Evolutionary conservation across 2,888 invertebrate species (phyloP).

Genomic region (Drosophila buzzatii): DNA sequence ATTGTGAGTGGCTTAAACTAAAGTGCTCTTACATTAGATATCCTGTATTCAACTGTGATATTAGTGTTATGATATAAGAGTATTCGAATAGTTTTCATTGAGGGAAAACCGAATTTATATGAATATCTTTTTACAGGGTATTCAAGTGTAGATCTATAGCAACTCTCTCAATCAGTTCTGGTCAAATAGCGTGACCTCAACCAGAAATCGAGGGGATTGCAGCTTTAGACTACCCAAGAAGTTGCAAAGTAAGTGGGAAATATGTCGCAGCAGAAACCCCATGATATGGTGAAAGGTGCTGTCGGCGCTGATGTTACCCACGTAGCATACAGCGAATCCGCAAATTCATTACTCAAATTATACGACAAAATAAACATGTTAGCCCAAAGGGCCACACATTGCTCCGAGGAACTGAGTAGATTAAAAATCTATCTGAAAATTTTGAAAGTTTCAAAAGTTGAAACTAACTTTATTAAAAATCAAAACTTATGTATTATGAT

Average conservation of each 20-base stretch:
- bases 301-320: slow-evolving; percentile 35
- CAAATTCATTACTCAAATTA: slow-evolving; percentile 24
- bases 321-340: slow-evolving; percentile 32
- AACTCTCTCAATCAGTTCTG: slow-evolving; percentile 27
- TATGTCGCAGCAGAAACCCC: slow-evolving; percentile 32
- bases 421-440: background rate
- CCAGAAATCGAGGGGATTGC: slow-evolving; percentile 49
- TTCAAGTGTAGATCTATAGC: slow-evolving; percentile 12
- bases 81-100: background rate
- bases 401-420: slow-evolving; percentile 9
- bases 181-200: slow-evolving; percentile 71
- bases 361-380: slow-evolving; percentile 58
- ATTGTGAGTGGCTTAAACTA: slow-evolving; percentile 46
- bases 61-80: background rate
- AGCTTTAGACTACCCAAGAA: slow-evolving; percentile 25
- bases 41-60: background rate
- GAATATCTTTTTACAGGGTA: background rate
- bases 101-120: background rate
- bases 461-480: too few species aligned
- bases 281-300: slow-evolving; percentile 44
- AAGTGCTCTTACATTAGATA: background rate
- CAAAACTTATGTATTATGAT: background rate
- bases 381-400: slow-evolving; percentile 47
- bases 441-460: background rate
- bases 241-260: slow-evolving; percentile 67